A percentile compares a stretch with the other conserved stretches of the same genome.
phyloP scores from a whole-genome alignment of 2,113 vertebrate species.

The Alethe castanea region DNA sequence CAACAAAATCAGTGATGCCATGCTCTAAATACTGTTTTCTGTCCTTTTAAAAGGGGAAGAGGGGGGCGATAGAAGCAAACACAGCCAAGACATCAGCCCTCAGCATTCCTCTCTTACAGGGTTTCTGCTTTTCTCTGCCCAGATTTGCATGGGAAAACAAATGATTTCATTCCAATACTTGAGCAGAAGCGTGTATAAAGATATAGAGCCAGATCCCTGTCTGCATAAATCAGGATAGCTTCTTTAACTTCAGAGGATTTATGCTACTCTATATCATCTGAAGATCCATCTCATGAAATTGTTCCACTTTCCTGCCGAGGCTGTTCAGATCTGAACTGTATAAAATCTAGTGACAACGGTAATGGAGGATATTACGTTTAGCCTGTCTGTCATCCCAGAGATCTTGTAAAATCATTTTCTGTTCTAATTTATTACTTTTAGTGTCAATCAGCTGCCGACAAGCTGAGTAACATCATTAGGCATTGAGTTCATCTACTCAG shows the following conservation, averaged over 20 bases:
- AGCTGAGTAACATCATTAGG: constrained; percentile 78
- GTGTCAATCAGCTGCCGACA: constrained; percentile 77
- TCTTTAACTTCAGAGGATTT: constrained; percentile 55
- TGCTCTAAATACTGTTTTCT: constrained; percentile 66
- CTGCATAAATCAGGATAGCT: constrained; percentile 36
- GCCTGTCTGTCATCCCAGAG: constrained; percentile 73
- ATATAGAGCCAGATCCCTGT: constrained; percentile 14
- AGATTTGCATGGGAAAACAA: constrained; percentile 53
- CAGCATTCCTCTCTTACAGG: not conserved
- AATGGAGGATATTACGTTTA: constrained; percentile 79
- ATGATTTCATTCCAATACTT: constrained; percentile 59
- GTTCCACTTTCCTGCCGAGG: constrained; percentile 40
- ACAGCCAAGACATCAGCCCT: constrained; percentile 1
- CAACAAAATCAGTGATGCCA: constrained; percentile 41
- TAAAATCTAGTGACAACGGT: constrained; percentile 74
- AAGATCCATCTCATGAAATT: constrained; percentile 60
- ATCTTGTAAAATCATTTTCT: constrained; percentile 80
- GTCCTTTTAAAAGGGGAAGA: not conserved
- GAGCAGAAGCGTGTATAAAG: constrained; percentile 36
- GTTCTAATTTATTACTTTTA: constrained; percentile 85
- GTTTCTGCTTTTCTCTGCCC: constrained; percentile 8
- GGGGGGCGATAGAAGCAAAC: not conserved
- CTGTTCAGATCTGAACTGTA: constrained; percentile 68
- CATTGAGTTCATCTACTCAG: constrained; percentile 79
- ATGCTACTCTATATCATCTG: constrained; percentile 16